A percentile compares a stretch with the other conserved stretches of the same genome.
phyloP scores from a whole-genome alignment of 1,140 invertebrate species.

The Conus betulinus region DNA sequence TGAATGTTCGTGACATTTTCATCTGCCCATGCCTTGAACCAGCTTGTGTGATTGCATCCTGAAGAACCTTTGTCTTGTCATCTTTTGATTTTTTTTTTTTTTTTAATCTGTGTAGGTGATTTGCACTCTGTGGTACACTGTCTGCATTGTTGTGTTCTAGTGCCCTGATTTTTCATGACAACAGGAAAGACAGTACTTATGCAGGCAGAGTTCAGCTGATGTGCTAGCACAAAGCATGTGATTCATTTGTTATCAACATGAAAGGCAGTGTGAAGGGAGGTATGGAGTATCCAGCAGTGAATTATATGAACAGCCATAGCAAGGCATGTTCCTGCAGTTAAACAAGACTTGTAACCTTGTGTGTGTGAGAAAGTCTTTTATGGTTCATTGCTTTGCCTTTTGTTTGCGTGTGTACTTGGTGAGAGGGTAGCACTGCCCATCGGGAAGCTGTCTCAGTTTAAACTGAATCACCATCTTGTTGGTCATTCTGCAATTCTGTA shows the following conservation, averaged over 20 bases:
- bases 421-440: too few relatives aligned
- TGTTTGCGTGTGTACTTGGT: background rate
- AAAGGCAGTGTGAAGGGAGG: background rate
- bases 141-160: too few relatives aligned
- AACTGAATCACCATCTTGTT: background rate
- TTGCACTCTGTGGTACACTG: too few relatives aligned
- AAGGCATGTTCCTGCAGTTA: background rate
- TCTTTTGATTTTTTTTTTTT: too few relatives aligned
- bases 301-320: too few relatives aligned
- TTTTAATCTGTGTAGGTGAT: too few relatives aligned
- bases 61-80: too few relatives aligned
- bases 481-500: constrained; percentile 21
- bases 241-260: background rate
- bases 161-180: too few relatives aligned
- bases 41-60: too few relatives aligned
- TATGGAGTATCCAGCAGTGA: too few relatives aligned
- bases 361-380: background rate
- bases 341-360: background rate
- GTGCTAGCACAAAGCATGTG: background rate
- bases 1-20: too few relatives aligned
- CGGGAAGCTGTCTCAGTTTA: constrained; percentile 19
- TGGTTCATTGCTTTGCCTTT: background rate
- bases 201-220: background rate
- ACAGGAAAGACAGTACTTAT: background rate
- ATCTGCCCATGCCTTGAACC: too few relatives aligned